Base-by-base conservation (phyloP, 2,888 invertebrate genomes). In the Rhamnusium bicolor region DNA sequence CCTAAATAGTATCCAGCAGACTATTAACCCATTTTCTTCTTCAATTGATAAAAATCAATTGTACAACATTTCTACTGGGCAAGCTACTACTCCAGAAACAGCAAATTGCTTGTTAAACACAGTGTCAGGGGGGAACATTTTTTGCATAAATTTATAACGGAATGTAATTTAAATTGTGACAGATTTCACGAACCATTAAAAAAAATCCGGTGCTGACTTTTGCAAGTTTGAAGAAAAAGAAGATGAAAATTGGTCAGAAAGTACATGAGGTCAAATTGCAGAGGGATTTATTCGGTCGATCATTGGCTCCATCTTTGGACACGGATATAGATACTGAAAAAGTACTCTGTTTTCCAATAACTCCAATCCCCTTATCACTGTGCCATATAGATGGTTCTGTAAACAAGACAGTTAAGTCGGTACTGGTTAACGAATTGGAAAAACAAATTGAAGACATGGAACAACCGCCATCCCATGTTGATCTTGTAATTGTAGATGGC, bases 341-440 rank as follows among this genome's bases (percentile, higher is more conserved):
- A 62, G 69, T 74, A 54, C 69, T 75, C 4, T 66, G 66, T 18
- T 73, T 62, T 19, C 73, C 73, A 2, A 21, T 73, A 40, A 66
- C 73, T 14, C 69, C 71, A 29, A 51, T 73, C 72, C 70, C 76
- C 63, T 46, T 78, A 69, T 78, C 82, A 58, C 73, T 83, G 56
- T 81, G 80, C 54, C 81, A 81, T 76, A 70, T 76, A 61, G 79
- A 81, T 75, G 81, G 80, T 60, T 75, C 77, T 21, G 21, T 80
- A 4, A 74, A 76, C 53, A 81, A 82, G 60, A 82, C 80, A 56
- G 72, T 27, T 63, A 83, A 83, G 66, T 78, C 82, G 7, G 73
- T 74, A 69, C 72, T 82, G 46, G 21, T 78, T 32, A 19, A 79
- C 21, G 68, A 73, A 47, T 68, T 80, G 16, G 76, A 80, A 71